Evolutionary conservation across 2,888 invertebrate genomes (phyloP).

Genomic region (Diarsia mendica): DNA sequence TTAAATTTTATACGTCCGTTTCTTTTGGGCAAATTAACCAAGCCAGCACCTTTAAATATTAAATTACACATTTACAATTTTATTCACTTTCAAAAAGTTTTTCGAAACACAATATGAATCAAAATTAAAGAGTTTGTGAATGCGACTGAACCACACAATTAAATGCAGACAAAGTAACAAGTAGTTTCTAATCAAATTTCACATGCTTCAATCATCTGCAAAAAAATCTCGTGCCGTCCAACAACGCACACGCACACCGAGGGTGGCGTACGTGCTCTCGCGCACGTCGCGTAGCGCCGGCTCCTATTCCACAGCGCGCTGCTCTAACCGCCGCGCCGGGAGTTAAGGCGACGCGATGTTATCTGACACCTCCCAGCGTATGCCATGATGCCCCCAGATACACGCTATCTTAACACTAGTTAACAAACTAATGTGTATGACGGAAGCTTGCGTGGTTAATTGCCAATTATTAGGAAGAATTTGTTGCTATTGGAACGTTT

Average conservation of each 20-base stretch:
- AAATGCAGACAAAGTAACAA: too few species aligned
- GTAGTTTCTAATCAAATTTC: not conserved
- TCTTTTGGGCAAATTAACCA: not conserved
- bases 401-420: slow-evolving; percentile 24
- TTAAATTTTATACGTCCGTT: not conserved
- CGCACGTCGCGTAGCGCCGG: slow-evolving; percentile 79
- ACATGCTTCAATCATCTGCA: not conserved
- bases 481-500: slow-evolving; percentile 13
- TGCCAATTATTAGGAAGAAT: slow-evolving; percentile 19
- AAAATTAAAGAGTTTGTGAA: not conserved
- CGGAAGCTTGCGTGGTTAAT: slow-evolving; percentile 28
- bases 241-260: slow-evolving; percentile 70
- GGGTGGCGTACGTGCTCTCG: slow-evolving; percentile 86
- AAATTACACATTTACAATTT: not conserved
- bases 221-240: slow-evolving; percentile 59
- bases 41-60: not conserved
- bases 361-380: slow-evolving; percentile 67
- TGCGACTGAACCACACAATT: too few species aligned
- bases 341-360: slow-evolving; percentile 73
- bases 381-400: slow-evolving; percentile 52
- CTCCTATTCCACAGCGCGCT: slow-evolving; percentile 73
- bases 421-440: slow-evolving; percentile 21
- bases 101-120: not conserved
- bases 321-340: slow-evolving; percentile 69
- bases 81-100: not conserved